Conservation (phyloP, 2,888 invertebrate genomes). For the Callimorpha dominula region DNA sequence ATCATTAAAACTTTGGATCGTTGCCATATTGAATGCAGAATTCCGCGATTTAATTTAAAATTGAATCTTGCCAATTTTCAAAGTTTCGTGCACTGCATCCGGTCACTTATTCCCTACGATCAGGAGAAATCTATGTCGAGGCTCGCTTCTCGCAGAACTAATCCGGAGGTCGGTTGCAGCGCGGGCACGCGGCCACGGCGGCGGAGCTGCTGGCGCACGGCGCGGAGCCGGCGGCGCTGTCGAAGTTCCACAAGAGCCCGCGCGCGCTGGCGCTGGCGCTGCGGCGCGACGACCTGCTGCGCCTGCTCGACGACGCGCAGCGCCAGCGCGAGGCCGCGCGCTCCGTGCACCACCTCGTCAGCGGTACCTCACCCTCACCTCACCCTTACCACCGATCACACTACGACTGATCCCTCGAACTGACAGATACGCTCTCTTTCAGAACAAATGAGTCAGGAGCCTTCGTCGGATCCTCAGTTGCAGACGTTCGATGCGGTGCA, state of each 20-base stretch:
- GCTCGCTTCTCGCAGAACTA: no score
- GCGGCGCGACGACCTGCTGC: slow-evolving; percentile 41
- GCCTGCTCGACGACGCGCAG: slow-evolving; percentile 57
- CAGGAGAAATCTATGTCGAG: no score
- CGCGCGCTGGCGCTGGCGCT: slow-evolving; percentile 54
- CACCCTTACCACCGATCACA: neutral
- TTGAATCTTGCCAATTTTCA: no score
- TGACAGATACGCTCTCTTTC: slow-evolving; percentile 9
- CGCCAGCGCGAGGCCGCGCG: slow-evolving; percentile 51
- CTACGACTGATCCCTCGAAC: neutral
- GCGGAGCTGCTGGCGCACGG: slow-evolving; percentile 90
- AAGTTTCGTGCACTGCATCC: no score
- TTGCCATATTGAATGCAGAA: no score
- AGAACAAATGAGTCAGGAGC: slow-evolving; percentile 48
- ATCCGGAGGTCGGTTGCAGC: slow-evolving; percentile 56
- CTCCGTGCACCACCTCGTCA: slow-evolving; percentile 51
- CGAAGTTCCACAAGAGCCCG: slow-evolving; percentile 76
- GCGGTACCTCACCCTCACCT: slow-evolving; percentile 25
- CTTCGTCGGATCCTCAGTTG: slow-evolving; percentile 27
- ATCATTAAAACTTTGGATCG: no score
- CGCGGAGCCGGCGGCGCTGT: slow-evolving; percentile 88
- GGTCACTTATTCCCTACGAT: no score
- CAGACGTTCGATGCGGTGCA: slow-evolving; percentile 51
- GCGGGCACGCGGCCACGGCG: slow-evolving; percentile 89
- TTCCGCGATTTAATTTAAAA: no score